Evolutionary conservation across 2,113 vertebrate species (phyloP), one percentile per base, ranked within the genome.

Genomic region (Eretmochelys imbricata): DNA sequence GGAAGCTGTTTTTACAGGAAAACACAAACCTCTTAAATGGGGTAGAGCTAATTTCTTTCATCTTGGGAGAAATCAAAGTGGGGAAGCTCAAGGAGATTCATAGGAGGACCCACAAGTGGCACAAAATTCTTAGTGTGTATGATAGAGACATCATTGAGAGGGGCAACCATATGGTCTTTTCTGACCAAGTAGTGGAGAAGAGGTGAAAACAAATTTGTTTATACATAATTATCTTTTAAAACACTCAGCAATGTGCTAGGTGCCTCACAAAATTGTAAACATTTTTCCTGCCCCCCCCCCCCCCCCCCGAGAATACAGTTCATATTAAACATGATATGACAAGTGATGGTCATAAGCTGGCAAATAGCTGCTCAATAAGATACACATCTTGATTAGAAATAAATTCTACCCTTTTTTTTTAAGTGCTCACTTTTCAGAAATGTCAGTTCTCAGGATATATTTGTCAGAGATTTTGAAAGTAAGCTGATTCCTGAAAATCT

Each of bases 121-220:
- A 5, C 79, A 6, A 0, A 0, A 55, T 94, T 3, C 35, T 82
- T 86, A 2, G 29, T 89, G 8, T 0, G 1, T 65, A 10, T 14
- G 14, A 16, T 13, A 2, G 13, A 69, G 35, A 27, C 5, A 27
- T 57, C 25, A 57, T 57, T 57, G 55, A 57, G 17, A n/a, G 17
- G 62, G 31, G 16, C 35, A 69, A 69, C 31, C 7, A 16, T 69
- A 35, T 8, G 16, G 35, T n/a, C 35, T 69, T 69, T n/a, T 91
- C 6, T 82, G 38, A 4, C 10, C 79, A 50, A 87, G 8, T 78
- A 91, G 51, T 25, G 51, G 42, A 89, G 91, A 88, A 55, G 9
- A 72, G 35, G 19, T 82, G 2, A 22, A 91, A 90, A 53, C 29
- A 54, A 8, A 22, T 22, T 8, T 65, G 19, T 69, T 65, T 65